Evolutionary conservation across 2,888 invertebrate genomes (phyloP).

Genomic region (Rhagonycha lutea): DNA sequence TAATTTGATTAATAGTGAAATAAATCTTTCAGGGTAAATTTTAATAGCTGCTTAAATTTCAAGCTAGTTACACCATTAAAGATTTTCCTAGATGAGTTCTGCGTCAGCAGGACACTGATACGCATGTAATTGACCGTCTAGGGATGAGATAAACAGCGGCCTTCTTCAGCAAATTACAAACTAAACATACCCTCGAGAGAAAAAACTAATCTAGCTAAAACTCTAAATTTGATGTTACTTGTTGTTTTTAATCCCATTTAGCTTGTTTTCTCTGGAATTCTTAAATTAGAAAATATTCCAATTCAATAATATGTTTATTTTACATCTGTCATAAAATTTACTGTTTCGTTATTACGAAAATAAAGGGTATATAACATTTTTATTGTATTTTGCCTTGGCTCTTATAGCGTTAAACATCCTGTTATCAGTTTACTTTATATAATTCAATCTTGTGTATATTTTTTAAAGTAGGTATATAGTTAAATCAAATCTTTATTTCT

Average conservation of each 20-base stretch:
- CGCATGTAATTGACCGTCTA: conserved; percentile 40
- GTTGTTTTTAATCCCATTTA: conserved; percentile 15
- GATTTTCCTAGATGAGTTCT: conserved; percentile 24
- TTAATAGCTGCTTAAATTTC: background rate
- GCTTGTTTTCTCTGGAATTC: conserved; percentile 5
- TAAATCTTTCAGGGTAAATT: background rate
- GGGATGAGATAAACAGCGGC: conserved; percentile 36
- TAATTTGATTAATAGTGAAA: background rate
- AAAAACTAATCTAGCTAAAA: conserved; percentile 34
- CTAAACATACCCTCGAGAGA: conserved; percentile 35
- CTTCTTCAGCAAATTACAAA: conserved; percentile 27
- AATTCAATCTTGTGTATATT: background rate
- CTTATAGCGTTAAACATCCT: background rate
- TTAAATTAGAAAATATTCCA: conserved; percentile 1
- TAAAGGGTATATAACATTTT: background rate
- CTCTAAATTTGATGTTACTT: conserved; percentile 24
- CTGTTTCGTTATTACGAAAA: background rate
- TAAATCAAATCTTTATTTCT: background rate
- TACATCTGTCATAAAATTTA: background rate
- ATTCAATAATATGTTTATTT: background rate
- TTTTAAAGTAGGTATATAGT: background rate
- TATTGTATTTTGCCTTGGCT: background rate
- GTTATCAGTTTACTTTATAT: background rate
- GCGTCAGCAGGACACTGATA: conserved; percentile 40
- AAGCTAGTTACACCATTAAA: conserved; percentile 24